Evolutionary conservation across 2,888 invertebrate genomes (phyloP).

Genomic region (Cheilosia urbana): DNA sequence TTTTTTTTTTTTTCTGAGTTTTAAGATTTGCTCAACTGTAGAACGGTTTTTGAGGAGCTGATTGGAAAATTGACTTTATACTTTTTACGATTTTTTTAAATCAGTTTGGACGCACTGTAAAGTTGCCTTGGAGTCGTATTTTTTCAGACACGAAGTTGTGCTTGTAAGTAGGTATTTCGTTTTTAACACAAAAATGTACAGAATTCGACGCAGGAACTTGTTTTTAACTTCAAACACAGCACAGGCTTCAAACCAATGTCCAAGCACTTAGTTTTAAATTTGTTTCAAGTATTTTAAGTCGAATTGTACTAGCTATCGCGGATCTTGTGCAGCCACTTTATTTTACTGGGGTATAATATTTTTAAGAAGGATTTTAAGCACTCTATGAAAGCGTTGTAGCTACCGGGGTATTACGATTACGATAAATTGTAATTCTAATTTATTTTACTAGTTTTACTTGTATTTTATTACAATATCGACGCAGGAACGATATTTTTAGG

Average conservation of each 20-base stretch:
- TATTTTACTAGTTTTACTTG: not conserved
- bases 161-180: too few species aligned
- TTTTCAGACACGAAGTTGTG: too few species aligned
- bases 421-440: too few species aligned
- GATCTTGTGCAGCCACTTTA: not conserved
- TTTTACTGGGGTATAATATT: not conserved
- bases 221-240: not conserved
- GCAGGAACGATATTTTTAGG: not conserved
- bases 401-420: not conserved
- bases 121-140: too few species aligned
- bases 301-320: not conserved
- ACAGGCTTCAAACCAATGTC: not conserved
- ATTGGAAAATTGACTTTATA: too few species aligned
- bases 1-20: not conserved
- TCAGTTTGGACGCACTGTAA: too few species aligned
- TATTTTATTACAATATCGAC: slow-evolving; percentile 10
- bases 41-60: not conserved
- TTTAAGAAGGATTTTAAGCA: not conserved
- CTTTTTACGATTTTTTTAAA: not conserved
- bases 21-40: not conserved
- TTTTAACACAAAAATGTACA: too few species aligned
- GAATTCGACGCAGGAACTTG: not conserved
- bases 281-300: not conserved
- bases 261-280: not conserved
- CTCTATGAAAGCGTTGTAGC: not conserved